These are phyloP conservation scores for Drosophila lutescens DNA, from an alignment of 2,888 invertebrate genomes.

Conservation along the genomic window DNA sequence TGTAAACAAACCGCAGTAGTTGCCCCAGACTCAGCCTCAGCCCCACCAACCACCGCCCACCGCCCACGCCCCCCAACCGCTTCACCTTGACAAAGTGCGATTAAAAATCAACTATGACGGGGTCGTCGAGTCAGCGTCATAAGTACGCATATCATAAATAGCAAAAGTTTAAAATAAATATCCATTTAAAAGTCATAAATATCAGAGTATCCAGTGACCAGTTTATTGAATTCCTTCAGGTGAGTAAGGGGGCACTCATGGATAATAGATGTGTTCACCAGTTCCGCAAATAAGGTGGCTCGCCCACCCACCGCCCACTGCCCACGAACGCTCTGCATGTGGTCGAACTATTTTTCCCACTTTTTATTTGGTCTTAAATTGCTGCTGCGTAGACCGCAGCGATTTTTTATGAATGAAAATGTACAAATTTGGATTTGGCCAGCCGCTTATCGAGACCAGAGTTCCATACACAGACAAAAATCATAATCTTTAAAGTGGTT, in stretches of 20 bases:
- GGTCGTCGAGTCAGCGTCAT: conserved; percentile 32
- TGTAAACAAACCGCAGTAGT: conserved; percentile 69
- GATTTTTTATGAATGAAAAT: conserved; percentile 66
- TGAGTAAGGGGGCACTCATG: conserved; percentile 25
- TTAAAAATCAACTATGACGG: conserved; percentile 54
- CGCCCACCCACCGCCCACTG: conserved; percentile 29
- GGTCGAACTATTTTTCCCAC: conserved; percentile 17
- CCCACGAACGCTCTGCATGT: conserved; percentile 33
- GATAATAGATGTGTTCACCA: conserved; percentile 23
- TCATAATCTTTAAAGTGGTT: no score
- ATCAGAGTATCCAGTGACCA: conserved; percentile 18
- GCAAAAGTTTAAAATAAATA: no score
- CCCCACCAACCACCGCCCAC: not conserved
- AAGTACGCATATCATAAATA: conserved; percentile 14
- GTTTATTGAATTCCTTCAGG: conserved; percentile 20
- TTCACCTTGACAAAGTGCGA: conserved; percentile 60
- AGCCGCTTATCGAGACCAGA: conserved; percentile 9
- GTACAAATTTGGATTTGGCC: conserved; percentile 52
- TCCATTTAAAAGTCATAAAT: conserved; percentile 6
- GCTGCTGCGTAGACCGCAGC: conserved; percentile 14
- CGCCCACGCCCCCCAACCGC: conserved; percentile 16
- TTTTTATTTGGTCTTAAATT: conserved; percentile 18
- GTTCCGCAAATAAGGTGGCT: conserved; percentile 27
- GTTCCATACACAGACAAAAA: conserved; percentile 9
- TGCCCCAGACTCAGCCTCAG: conserved; percentile 12